A percentile compares a stretch with the other conserved stretches of the same genome.
Evolutionary conservation across 2,888 invertebrate genomes (phyloP).

Genomic region (Pyrrhosoma nymphula): DNA sequence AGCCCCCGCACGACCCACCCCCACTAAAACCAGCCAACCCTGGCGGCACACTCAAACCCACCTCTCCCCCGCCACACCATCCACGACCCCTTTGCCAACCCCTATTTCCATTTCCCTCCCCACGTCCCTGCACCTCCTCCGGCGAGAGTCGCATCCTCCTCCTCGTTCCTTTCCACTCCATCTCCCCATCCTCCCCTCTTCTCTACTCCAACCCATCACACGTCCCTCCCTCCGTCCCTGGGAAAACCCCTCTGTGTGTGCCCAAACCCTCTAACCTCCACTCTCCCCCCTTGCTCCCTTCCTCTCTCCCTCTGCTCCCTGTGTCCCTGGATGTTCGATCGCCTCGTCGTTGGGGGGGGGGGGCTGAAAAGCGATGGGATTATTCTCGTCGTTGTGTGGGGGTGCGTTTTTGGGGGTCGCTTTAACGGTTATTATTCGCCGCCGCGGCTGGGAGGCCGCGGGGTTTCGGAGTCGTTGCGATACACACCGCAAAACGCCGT

Average conservation of each 20-base stretch:
- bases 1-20: neutral
- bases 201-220: neutral
- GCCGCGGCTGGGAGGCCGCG: conserved; percentile 31
- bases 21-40: neutral
- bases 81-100: neutral
- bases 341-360: conserved; percentile 13
- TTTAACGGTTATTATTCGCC: conserved; percentile 60
- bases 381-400: conserved; percentile 34
- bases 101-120: conserved; percentile 21
- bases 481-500: conserved; percentile 22
- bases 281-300: neutral
- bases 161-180: neutral
- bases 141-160: neutral
- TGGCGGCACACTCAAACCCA: neutral
- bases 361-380: conserved; percentile 48
- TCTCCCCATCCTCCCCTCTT: no score
- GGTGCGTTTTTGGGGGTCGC: conserved; percentile 34
- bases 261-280: neutral
- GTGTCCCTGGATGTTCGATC: conserved; percentile 65
- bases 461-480: neutral
- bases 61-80: neutral
- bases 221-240: neutral
- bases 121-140: neutral
- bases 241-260: neutral
- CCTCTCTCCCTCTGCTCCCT: conserved; percentile 1